Evolutionary conservation across 2,888 invertebrate species (phyloP).

Genomic region (Physocephala rufipes): DNA sequence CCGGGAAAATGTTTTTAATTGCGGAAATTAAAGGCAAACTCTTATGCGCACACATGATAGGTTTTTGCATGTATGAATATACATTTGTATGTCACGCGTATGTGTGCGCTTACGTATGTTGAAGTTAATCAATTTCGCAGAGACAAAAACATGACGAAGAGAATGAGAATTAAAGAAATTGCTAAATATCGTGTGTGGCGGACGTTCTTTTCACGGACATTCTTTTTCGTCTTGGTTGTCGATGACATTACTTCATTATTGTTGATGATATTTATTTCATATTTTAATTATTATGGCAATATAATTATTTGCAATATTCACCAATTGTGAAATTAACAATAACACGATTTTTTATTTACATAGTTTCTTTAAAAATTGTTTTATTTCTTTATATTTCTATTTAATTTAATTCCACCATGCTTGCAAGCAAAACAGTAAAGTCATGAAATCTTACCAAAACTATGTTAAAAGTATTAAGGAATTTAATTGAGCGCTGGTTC

Average conservation of each 20-base stretch:
- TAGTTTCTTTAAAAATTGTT: too few relatives aligned
- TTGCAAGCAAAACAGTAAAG: too few relatives aligned
- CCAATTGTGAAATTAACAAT: too few relatives aligned
- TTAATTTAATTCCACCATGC: too few relatives aligned
- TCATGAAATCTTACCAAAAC: too few relatives aligned
- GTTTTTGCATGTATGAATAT: neutral
- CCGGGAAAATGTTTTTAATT: conserved; percentile 64
- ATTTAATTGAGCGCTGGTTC: too few relatives aligned
- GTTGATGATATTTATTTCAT: conserved; percentile 14
- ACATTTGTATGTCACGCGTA: neutral
- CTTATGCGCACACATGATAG: conserved; percentile 38
- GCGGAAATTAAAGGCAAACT: conserved; percentile 61
- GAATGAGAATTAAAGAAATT: conserved; percentile 15
- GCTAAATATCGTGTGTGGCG: conserved; percentile 57
- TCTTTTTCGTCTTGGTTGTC: too few relatives aligned
- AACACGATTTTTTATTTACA: too few relatives aligned
- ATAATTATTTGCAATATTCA: too few relatives aligned
- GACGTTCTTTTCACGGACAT: conserved; percentile 41
- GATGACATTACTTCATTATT: neutral
- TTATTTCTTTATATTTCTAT: too few relatives aligned
- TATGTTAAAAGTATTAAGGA: too few relatives aligned
- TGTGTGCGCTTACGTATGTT: neutral
- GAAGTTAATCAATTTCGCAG: conserved; percentile 23
- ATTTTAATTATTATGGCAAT: too few relatives aligned
- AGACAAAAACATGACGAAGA: conserved; percentile 24